Evolutionary conservation across 2,888 invertebrate genomes (phyloP), one percentile per base, ranked within the genome.

Genomic region (Smittia aterrima): DNA sequence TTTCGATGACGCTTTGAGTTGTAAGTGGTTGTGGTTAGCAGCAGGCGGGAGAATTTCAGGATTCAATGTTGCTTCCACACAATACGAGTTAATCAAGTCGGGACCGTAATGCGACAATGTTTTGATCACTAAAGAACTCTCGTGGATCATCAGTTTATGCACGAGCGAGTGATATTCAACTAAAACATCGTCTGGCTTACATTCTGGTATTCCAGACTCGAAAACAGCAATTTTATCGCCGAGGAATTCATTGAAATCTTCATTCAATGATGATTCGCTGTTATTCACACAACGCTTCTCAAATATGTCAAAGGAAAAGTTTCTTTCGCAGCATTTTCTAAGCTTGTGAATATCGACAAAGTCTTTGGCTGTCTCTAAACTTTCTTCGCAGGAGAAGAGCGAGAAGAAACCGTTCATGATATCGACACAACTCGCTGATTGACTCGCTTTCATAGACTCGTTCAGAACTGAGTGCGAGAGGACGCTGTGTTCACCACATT

Each of bases 281-380:
- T 27, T 74, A 70, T 75, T 77, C 13, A 58, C 13, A 75, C 82
- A 82, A 64, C 76, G 78, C 40, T 77, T 77, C 16, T 76, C 41
- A 4, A 75, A 74, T 0, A 76, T 64, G 64, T 79, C 78, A 75
- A 80, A 82, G 1, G 78, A 76, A 75, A 79, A 79, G 18, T 79
- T 79, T 32, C 77, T 76, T 16, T 80, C 79, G 75, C 82, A 83
- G 71, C 82, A 83, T 75, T 82, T 82, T 62, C 79, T 78, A 58
- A 82, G 77, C 68, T 79, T 75, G 68, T 78, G 78, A 58, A 81
- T 75, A 68, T 75, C 70, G 13, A 70, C 66, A 7, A 11, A 1
- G 32, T 66, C 54, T 24, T 54, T 72, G 24, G 6, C n/a, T 7
- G 9, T 27, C n/a, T 47, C 54, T 25, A 18, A 32, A 6, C 11